Conservation (phyloP, 2,888 invertebrate species). For the Himalopsyche kuldschensis region DNA sequence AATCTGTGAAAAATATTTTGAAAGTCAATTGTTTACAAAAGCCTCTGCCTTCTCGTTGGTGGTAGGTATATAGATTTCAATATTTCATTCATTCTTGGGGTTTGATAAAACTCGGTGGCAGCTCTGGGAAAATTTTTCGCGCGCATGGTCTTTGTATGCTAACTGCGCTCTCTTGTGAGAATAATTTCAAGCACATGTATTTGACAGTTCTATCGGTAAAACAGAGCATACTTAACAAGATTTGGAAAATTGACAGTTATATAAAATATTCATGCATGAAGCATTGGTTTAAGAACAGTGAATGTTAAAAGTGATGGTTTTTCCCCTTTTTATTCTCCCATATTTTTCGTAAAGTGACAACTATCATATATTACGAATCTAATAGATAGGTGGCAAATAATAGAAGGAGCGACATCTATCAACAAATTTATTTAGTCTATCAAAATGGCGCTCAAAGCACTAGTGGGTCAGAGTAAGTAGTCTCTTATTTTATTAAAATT, state of each 20-base stretch:
- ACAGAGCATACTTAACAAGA: too few relatives aligned
- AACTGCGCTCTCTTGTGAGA: slow-evolving; percentile 3
- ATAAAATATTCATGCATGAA: too few relatives aligned
- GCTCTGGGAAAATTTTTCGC: neutral
- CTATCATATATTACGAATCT: neutral
- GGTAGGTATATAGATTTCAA: too few relatives aligned
- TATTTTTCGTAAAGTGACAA: neutral
- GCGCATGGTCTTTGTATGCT: slow-evolving; percentile 22
- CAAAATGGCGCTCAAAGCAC: slow-evolving; percentile 85
- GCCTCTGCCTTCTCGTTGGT: too few relatives aligned
- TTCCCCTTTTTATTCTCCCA: too few relatives aligned
- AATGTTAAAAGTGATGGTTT: too few relatives aligned
- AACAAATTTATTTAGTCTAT: slow-evolving; percentile 16
- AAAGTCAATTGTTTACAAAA: too few relatives aligned
- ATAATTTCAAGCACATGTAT: neutral
- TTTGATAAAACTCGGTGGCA: neutral
- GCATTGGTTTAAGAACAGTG: too few relatives aligned
- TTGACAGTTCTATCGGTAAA: neutral
- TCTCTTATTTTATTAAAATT: slow-evolving; percentile 9
- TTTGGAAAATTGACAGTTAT: too few relatives aligned
- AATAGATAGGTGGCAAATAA: too few relatives aligned
- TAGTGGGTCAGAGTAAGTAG: slow-evolving; percentile 85
- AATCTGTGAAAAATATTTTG: too few relatives aligned
- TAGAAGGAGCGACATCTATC: slow-evolving; percentile 14
- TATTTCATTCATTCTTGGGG: neutral